Conservation (phyloP, 64 coral and sea anemone species). For the Catalaphyllia jardinei region DNA sequence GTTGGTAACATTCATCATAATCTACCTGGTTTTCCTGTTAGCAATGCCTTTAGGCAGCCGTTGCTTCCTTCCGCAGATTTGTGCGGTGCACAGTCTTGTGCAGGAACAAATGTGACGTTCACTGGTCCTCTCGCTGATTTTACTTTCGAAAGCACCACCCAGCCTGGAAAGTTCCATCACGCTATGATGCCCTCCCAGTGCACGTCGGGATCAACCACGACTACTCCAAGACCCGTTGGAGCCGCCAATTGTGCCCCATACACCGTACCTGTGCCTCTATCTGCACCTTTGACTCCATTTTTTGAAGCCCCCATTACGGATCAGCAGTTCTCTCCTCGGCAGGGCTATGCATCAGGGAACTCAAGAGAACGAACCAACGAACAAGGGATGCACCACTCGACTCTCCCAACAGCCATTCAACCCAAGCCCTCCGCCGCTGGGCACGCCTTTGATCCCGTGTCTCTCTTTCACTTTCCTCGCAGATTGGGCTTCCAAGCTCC, state of each 20-base stretch:
- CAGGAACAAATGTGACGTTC: background rate
- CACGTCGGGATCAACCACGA: background rate
- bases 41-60: background rate
- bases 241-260: background rate
- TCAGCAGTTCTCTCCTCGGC: background rate
- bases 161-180: background rate
- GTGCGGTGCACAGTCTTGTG: background rate
- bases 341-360: background rate
- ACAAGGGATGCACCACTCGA: background rate
- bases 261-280: background rate
- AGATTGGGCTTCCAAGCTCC: background rate
- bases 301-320: background rate
- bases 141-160: background rate
- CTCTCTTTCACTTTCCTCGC: background rate
- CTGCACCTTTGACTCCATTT: background rate
- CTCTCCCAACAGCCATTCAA: background rate
- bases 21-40: no score
- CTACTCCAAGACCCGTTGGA: no score
- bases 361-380: background rate
- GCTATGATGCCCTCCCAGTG: background rate
- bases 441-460: background rate
- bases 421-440: background rate
- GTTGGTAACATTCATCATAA: no score
- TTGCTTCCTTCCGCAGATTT: background rate
- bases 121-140: background rate